Evolutionary conservation across 2,113 vertebrate species (phyloP).

Genomic region (Meriones unguiculatus): DNA sequence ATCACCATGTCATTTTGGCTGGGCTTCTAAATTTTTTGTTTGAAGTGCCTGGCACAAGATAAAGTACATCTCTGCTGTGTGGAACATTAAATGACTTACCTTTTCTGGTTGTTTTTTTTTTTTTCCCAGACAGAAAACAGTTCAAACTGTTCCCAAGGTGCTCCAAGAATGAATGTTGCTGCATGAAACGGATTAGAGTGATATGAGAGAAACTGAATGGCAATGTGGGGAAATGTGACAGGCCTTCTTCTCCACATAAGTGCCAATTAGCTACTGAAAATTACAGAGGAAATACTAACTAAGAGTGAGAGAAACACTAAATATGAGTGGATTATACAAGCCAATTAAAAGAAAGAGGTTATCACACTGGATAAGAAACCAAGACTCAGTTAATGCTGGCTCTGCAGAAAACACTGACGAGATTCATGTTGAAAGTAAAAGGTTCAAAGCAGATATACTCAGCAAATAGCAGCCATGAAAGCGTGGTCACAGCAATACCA

Average conservation of each 20-base stretch:
- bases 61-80: constrained; percentile 61
- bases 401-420: neutral
- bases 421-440: constrained; percentile 15
- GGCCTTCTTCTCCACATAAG: neutral
- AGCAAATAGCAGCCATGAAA: neutral
- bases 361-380: constrained; percentile 34
- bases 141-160: constrained; percentile 59
- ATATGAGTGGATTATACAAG: neutral
- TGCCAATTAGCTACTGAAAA: constrained; percentile 26
- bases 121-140: constrained; percentile 50
- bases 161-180: constrained; percentile 43
- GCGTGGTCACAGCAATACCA: neutral
- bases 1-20: constrained; percentile 59
- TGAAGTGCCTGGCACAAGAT: constrained; percentile 72
- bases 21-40: constrained; percentile 66
- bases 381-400: neutral
- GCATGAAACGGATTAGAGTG: constrained; percentile 35
- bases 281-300: neutral
- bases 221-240: neutral
- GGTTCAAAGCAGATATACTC: neutral
- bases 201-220: neutral
- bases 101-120: constrained; percentile 64
- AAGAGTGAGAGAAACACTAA: neutral
- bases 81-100: constrained; percentile 52
- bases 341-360: constrained; percentile 27